Conservation (phyloP, 2,797 vertebrate genomes). For the Sus cebifrons region DNA sequence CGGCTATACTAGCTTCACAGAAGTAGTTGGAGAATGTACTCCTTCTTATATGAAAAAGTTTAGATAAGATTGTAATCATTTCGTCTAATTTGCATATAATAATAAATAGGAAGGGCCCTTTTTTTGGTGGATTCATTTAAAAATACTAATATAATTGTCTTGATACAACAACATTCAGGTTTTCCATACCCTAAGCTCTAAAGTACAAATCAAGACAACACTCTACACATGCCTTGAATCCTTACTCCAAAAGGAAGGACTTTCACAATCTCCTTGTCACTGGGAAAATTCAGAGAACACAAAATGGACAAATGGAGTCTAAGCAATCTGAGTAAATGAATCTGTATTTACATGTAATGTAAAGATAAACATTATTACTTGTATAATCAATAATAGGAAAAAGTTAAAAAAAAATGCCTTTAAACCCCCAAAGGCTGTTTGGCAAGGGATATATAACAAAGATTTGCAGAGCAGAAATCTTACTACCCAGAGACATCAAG, state of each 20-base stretch:
- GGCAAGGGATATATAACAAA: neutral
- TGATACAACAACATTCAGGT: neutral
- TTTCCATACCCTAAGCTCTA: neutral
- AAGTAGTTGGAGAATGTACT: neutral
- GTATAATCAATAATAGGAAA: slow-evolving; percentile 43
- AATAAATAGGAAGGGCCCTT: neutral
- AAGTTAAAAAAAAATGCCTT: neutral
- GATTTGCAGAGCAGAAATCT: slow-evolving; percentile 24
- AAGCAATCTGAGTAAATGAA: slow-evolving; percentile 51
- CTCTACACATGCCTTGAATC: neutral
- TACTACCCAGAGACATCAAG: neutral
- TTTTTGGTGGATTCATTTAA: neutral
- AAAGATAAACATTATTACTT: slow-evolving; percentile 28
- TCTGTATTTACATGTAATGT: neutral
- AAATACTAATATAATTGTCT: neutral
- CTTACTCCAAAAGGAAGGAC: neutral
- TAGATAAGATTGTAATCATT: slow-evolving; percentile 34
- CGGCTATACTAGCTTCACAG: neutral
- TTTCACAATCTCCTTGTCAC: neutral
- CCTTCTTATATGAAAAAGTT: slow-evolving; percentile 34
- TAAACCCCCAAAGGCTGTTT: neutral
- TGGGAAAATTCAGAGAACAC: slow-evolving; percentile 1
- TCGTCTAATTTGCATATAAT: neutral
- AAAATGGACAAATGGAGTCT: neutral
- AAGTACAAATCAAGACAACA: neutral